Evolutionary conservation across 2,888 invertebrate species (phyloP), one percentile per base, ranked within the genome.

Genomic region (Callosobruchus maculatus): DNA sequence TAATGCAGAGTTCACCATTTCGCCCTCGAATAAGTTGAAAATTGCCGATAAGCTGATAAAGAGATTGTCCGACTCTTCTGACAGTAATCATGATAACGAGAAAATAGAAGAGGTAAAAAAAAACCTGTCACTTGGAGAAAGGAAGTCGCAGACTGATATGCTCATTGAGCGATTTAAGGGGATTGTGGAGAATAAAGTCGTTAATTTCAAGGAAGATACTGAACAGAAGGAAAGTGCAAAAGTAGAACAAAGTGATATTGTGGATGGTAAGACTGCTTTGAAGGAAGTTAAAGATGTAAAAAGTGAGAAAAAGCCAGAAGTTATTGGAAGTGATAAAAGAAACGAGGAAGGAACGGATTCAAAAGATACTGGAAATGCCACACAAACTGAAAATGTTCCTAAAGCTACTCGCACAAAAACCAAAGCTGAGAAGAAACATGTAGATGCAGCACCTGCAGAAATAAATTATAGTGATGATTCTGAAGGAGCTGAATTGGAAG

Each of bases 31-130:
- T 73, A 85, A 85, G 80, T 75, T 83, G 0, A 85, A 83, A 78
- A 86, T 86, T 22, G 79, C 84, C 18, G 86, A 86, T 73, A 81
- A 81, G 73, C 78, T 87, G 5, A 87, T 86, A 72, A 84, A 85
- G 73, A 83, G 84, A 73, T 77, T 87, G 22, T 80, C 81, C 9
- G 83, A 83, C 75, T 75, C 68, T 20, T 67, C 72, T 68, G 75
- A 78, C 26, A 75, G 74, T 66, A 72, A 30, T 67, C 68, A 71
- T 21, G 68, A 67, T 4, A 70, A 70, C 66, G 71, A 70, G 18
- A 77, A 77, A 22, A 72, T 74, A 26, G 75, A 80, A 70, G 76
- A 72, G n/a, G 73, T 70, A 9, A 74, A 76, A 67, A 80, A 78
- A 67, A 68, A 68, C 13, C 9, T 21, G 0, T 21, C 72, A 0